Conservation (phyloP, 2,113 vertebrate genomes). For the Carassius auratus region DNA sequence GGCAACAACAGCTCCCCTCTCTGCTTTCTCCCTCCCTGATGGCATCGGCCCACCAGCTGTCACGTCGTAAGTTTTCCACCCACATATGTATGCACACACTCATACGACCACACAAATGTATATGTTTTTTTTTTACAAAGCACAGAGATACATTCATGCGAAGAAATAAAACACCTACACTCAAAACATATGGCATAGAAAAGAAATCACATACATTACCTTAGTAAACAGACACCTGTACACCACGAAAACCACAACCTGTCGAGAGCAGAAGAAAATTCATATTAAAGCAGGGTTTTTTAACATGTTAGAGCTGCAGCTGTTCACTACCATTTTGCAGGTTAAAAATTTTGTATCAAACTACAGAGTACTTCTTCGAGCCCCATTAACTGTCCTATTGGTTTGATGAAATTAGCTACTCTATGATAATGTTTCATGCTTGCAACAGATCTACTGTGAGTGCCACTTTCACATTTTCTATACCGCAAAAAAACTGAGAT, state of each 20-base stretch:
- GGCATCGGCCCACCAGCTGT: constrained; percentile 74
- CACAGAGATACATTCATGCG: constrained; percentile 16
- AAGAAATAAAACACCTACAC: constrained; percentile 38
- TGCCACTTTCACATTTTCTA: not conserved
- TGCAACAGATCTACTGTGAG: not conserved
- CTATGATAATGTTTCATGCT: not conserved
- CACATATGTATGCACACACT: constrained; percentile 39
- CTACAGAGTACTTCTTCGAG: not conserved
- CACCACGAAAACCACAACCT: not conserved
- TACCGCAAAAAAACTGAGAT: not conserved
- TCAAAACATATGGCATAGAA: not conserved
- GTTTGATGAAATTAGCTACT: not conserved
- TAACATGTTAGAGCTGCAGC: too few relatives aligned
- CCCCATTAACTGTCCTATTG: not conserved
- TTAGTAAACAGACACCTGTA: not conserved
- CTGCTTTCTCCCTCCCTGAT: constrained; percentile 70
- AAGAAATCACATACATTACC: not conserved
- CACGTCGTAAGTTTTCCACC: constrained; percentile 77
- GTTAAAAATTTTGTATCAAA: not conserved
- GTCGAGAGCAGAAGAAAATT: not conserved
- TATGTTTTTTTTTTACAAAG: constrained; percentile 34
- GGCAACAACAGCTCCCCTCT: constrained; percentile 69
- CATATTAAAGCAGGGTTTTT: too few relatives aligned
- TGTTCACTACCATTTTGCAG: not conserved
- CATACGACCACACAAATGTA: constrained; percentile 27